Conservation (phyloP, 2,797 vertebrate species). For the Hafferia zeledoni region DNA sequence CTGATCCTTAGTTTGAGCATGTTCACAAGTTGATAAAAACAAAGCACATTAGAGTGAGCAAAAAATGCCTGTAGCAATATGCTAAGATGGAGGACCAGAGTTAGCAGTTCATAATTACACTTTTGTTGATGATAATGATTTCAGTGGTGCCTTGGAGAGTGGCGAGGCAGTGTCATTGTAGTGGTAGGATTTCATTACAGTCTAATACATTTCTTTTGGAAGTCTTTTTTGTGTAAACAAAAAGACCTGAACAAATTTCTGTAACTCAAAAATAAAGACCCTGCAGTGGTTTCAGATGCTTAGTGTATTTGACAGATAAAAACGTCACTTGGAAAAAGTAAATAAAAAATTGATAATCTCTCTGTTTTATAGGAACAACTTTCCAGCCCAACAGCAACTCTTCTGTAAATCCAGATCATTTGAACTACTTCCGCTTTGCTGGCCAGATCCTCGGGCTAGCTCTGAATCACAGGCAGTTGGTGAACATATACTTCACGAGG, state of each 20-base stretch:
- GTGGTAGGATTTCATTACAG: neutral
- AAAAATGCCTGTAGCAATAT: neutral
- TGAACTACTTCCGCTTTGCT: slow-evolving; percentile 97
- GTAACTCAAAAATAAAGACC: neutral
- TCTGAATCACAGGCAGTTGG: slow-evolving; percentile 94
- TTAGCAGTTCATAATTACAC: neutral
- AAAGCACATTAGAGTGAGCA: neutral
- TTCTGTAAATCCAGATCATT: slow-evolving; percentile 96
- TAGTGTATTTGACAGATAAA: neutral
- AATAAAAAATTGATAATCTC: neutral
- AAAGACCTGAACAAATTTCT: neutral
- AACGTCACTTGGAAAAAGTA: neutral
- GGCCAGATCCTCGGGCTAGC: slow-evolving; percentile 96
- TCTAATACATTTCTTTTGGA: neutral
- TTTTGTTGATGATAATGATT: neutral
- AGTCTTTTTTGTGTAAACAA: neutral
- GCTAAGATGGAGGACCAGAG: neutral
- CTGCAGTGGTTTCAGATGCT: neutral
- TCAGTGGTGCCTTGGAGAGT: neutral
- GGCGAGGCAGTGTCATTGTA: neutral
- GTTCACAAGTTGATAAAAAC: neutral
- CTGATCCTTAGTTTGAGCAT: neutral
- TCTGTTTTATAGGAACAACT: slow-evolving; percentile 87
- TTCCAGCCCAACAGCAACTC: slow-evolving; percentile 99
- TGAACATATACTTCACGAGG: slow-evolving; percentile 98